These are phyloP conservation scores for Apis cerana DNA, from an alignment of 1,140 invertebrate species.

Conservation along the genomic window DNA sequence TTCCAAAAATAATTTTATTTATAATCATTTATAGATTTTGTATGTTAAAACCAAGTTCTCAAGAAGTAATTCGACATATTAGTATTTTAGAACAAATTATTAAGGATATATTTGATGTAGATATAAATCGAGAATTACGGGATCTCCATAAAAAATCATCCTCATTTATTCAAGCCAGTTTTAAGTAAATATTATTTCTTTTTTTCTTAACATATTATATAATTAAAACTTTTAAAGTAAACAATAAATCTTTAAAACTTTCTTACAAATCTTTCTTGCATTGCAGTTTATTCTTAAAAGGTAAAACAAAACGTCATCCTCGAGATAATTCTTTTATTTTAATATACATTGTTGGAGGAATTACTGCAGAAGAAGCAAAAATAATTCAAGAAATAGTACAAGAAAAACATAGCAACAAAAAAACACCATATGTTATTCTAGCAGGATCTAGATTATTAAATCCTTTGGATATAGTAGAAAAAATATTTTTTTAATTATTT, in stretches of 20 bases:
- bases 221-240: slow-evolving; percentile 2
- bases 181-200: slow-evolving; percentile 73
- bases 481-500: slow-evolving; percentile 68
- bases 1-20: background rate
- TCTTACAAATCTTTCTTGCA: slow-evolving; percentile 27
- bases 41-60: slow-evolving; percentile 70
- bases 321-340: slow-evolving; percentile 83
- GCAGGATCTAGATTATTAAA: slow-evolving; percentile 75
- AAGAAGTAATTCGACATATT: slow-evolving; percentile 75
- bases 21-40: slow-evolving; percentile 61
- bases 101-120: slow-evolving; percentile 80
- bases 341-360: slow-evolving; percentile 83
- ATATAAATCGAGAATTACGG: slow-evolving; percentile 76
- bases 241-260: background rate
- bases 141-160: slow-evolving; percentile 81
- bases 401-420: slow-evolving; percentile 34
- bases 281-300: slow-evolving; percentile 75
- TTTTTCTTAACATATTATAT: background rate
- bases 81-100: slow-evolving; percentile 82
- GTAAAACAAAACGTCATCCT: slow-evolving; percentile 79
- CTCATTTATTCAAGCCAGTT: slow-evolving; percentile 78
- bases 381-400: slow-evolving; percentile 68
- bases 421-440: slow-evolving; percentile 67
- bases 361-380: slow-evolving; percentile 82
- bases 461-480: slow-evolving; percentile 74